Evolutionary conservation across 2,888 invertebrate species (phyloP).

Genomic region (Sturmia bella): DNA sequence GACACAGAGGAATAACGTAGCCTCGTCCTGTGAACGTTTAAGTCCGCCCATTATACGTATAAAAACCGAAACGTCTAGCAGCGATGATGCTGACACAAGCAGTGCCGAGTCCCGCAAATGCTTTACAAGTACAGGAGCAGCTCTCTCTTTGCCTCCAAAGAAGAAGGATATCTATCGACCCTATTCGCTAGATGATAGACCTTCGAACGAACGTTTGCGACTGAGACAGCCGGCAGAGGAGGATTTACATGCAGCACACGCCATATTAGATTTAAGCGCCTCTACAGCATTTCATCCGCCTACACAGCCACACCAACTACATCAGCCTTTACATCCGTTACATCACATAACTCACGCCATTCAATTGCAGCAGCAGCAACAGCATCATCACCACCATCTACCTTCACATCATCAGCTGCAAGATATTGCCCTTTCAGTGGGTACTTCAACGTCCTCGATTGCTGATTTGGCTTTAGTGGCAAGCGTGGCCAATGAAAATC

Average conservation of each 20-base stretch:
- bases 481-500: slow-evolving; percentile 77
- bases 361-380: slow-evolving; percentile 69
- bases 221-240: slow-evolving; percentile 88
- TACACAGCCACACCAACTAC: slow-evolving; percentile 82
- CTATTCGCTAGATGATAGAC: slow-evolving; percentile 89
- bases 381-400: slow-evolving; percentile 46
- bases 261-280: slow-evolving; percentile 93
- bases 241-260: slow-evolving; percentile 93
- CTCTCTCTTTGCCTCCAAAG: slow-evolving; percentile 92
- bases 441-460: slow-evolving; percentile 73
- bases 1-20: slow-evolving; percentile 71
- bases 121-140: slow-evolving; percentile 92
- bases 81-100: slow-evolving; percentile 59
- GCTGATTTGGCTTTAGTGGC: slow-evolving; percentile 76
- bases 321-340: slow-evolving; percentile 74
- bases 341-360: slow-evolving; percentile 74
- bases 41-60: slow-evolving; percentile 80
- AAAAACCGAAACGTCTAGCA: slow-evolving; percentile 75
- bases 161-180: slow-evolving; percentile 96
- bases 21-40: slow-evolving; percentile 74
- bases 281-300: slow-evolving; percentile 89
- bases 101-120: slow-evolving; percentile 84
- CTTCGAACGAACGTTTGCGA: slow-evolving; percentile 80
- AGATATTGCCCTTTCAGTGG: slow-evolving; percentile 39
- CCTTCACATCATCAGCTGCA: slow-evolving; percentile 57